A percentile compares a stretch with the other conserved stretches of the same genome.
Conservation (phyloP, 2,113 vertebrate genomes). For the Chunga burmeisteri region DNA sequence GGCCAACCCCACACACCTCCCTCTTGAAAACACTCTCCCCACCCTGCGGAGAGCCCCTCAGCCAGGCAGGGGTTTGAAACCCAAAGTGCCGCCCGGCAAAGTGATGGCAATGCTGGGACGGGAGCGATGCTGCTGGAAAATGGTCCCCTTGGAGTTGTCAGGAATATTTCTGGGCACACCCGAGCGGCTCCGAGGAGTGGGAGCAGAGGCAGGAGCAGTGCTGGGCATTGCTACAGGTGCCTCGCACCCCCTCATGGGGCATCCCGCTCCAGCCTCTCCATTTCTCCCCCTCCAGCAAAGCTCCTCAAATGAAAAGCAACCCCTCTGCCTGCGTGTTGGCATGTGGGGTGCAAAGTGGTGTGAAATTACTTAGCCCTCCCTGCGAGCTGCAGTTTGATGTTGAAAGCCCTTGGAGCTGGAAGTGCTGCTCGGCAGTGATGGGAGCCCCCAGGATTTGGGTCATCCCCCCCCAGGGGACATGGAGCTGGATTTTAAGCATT, state of each 20-base stretch:
- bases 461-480: not conserved
- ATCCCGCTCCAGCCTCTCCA: not conserved
- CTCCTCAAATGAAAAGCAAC: not conserved
- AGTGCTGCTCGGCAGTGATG: accelerated
- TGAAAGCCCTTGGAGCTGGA: not conserved
- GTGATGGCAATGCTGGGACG: accelerated
- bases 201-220: not conserved
- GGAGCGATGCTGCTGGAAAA: not conserved
- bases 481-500: not conserved
- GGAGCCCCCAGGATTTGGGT: not conserved
- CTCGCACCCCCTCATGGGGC: accelerated
- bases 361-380: not conserved
- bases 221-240: not conserved
- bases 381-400: not conserved
- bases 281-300: not conserved
- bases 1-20: accelerated
- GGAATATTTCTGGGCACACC: not conserved
- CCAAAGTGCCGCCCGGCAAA: accelerated
- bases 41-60: not conserved
- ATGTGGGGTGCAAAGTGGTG: accelerated
- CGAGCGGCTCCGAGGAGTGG: accelerated
- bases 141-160: not conserved
- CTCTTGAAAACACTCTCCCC: not conserved
- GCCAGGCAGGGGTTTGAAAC: not conserved
- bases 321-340: not conserved